A percentile compares a stretch with the other conserved stretches of the same genome.
Conservation (phyloP, 1,140 invertebrate species). For the Drosophila kanapiae region DNA sequence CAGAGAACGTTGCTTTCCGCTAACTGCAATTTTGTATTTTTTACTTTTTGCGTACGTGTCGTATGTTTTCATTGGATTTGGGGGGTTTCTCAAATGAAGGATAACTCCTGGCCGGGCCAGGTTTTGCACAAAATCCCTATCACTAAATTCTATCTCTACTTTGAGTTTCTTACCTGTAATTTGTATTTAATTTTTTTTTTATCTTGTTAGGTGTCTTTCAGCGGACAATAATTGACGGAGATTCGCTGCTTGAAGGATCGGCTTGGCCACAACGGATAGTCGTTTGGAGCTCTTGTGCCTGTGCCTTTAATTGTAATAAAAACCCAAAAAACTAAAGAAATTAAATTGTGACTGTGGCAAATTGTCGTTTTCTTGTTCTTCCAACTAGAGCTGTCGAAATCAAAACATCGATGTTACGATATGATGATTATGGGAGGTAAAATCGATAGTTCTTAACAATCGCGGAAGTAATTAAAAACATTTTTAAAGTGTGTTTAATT, state of each 20-base stretch:
- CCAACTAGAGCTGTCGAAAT: conserved; percentile 13
- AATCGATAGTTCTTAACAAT: not conserved
- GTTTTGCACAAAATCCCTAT: not conserved
- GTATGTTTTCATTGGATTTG: conserved; percentile 4
- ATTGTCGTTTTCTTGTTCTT: conserved; percentile 58
- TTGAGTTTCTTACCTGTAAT: conserved; percentile 42
- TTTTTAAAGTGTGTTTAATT: not conserved
- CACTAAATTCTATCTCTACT: not conserved
- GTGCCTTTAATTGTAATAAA: conserved; percentile 53
- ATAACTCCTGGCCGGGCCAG: conserved; percentile 1
- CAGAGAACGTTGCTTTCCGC: conserved; percentile 14
- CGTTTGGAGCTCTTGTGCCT: conserved; percentile 43
- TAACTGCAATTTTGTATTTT: conserved; percentile 45
- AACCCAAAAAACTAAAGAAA: conserved; percentile 82
- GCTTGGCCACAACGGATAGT: conserved; percentile 12
- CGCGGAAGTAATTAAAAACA: not conserved
- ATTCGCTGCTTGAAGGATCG: conserved; percentile 24
- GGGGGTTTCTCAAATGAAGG: conserved; percentile 3
- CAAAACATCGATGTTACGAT: not conserved
- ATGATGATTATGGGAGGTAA: too few relatives aligned
- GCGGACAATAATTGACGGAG: conserved; percentile 61
- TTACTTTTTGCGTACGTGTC: conserved; percentile 53
- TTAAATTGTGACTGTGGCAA: conserved; percentile 77
- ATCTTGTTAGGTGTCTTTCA: conserved; percentile 13
- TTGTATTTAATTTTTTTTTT: conserved; percentile 14